Percentiles rank a stretch among this genome's conserved stretches.
Conservation (phyloP, 1,140 invertebrate species). For the Zaprionus nigranus region DNA sequence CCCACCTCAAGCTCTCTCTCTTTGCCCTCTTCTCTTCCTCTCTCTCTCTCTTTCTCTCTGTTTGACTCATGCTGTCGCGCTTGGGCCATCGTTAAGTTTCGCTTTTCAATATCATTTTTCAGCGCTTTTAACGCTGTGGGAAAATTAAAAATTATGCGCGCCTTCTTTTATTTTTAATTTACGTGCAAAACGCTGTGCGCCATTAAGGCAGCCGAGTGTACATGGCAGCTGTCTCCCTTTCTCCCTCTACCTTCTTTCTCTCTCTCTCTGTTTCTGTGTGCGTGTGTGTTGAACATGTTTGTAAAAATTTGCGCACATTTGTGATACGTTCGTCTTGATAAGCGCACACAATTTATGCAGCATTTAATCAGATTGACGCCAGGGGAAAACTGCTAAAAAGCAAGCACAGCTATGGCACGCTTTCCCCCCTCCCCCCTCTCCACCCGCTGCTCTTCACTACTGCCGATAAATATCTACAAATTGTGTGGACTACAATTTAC, state of each 20-base stretch:
- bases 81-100: constrained; percentile 49
- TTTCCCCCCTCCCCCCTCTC: not conserved
- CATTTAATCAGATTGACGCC: constrained; percentile 75
- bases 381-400: constrained; percentile 30
- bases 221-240: not conserved
- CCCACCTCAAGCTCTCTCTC: not conserved
- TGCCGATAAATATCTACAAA: constrained; percentile 37
- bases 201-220: constrained; percentile 31
- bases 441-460: not conserved
- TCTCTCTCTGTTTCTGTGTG: constrained; percentile 9
- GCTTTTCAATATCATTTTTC: constrained; percentile 58
- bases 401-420: not conserved
- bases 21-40: not conserved
- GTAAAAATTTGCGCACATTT: constrained; percentile 62
- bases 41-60: not conserved
- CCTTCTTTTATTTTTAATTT: constrained; percentile 59
- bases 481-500: constrained; percentile 32
- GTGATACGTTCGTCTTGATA: constrained; percentile 38
- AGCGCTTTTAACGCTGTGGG: constrained; percentile 43
- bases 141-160: constrained; percentile 64
- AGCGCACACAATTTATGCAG: constrained; percentile 64
- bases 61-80: not conserved
- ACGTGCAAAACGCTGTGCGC: constrained; percentile 46
- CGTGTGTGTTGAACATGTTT: constrained; percentile 38
- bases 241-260: not conserved